Conservation (phyloP, 2,888 invertebrate genomes). For the Pachycephus smyrnensis region DNA sequence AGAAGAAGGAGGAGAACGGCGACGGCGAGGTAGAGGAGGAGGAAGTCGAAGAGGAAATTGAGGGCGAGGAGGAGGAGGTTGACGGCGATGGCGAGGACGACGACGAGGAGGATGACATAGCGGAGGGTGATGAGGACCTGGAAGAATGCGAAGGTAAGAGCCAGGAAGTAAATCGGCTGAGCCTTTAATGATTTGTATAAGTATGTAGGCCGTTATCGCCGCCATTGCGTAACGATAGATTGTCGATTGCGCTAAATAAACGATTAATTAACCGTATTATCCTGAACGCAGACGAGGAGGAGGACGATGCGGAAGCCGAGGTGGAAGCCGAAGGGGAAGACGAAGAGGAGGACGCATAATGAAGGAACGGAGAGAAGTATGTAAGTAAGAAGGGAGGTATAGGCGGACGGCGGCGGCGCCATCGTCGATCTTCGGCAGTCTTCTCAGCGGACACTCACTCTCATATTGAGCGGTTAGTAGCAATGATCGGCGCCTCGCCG, state of each 20-base stretch:
- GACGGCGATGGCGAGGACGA: slow-evolving; percentile 74
- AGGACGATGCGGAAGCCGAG: slow-evolving; percentile 58
- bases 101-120: slow-evolving; percentile 77
- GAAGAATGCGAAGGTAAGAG: slow-evolving; percentile 56
- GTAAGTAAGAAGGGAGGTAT: slow-evolving; percentile 62
- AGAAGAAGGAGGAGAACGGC: slow-evolving; percentile 84
- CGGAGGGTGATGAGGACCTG: slow-evolving; percentile 69
- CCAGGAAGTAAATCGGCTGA: neutral
- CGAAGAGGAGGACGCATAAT: slow-evolving; percentile 65
- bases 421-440: slow-evolving; percentile 57
- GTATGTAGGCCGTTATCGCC: neutral
- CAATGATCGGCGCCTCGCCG: slow-evolving; percentile 57
- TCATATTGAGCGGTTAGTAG: slow-evolving; percentile 66
- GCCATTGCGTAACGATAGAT: neutral
- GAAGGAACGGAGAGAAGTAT: slow-evolving; percentile 55
- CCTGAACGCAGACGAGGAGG: slow-evolving; percentile 55
- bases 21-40: slow-evolving; percentile 74
- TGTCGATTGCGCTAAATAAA: neutral
- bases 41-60: slow-evolving; percentile 75
- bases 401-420: slow-evolving; percentile 54
- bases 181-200: neutral
- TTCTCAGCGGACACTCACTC: slow-evolving; percentile 62
- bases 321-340: slow-evolving; percentile 58
- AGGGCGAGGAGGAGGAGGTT: slow-evolving; percentile 74
- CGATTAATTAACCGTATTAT: neutral